Conservation (phyloP, 2,888 invertebrate genomes). For the Sphecodes monilicornis region DNA sequence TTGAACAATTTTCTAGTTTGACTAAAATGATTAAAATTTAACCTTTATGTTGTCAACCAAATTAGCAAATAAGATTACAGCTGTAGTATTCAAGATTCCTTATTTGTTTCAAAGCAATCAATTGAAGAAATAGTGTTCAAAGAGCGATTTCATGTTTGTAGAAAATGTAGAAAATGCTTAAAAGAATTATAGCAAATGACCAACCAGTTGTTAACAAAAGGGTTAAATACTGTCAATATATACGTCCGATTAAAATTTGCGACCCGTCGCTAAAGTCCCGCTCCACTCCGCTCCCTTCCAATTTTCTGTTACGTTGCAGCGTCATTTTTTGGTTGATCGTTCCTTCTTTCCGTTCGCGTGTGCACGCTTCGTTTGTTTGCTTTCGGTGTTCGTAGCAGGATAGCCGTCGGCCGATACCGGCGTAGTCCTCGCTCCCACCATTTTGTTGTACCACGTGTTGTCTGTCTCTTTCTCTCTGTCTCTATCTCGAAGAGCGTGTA, state of each 20-base stretch:
- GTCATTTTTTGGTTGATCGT: slow-evolving; percentile 67
- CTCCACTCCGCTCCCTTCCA: slow-evolving; percentile 52
- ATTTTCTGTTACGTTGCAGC: slow-evolving; percentile 73
- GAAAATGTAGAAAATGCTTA: no score
- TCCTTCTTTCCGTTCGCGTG: slow-evolving; percentile 49
- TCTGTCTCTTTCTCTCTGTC: slow-evolving; percentile 15
- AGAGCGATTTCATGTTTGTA: no score
- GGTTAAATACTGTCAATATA: not conserved
- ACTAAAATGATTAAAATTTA: no score
- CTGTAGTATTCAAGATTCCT: no score
- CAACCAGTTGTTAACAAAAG: not conserved
- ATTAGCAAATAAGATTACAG: no score
- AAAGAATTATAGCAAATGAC: not conserved
- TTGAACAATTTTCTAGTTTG: no score
- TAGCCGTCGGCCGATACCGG: not conserved
- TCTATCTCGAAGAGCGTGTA: slow-evolving; percentile 15
- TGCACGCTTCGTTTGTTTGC: slow-evolving; percentile 69
- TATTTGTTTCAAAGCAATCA: no score
- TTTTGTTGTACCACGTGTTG: slow-evolving; percentile 13
- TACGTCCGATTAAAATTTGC: not conserved
- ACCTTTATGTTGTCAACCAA: no score
- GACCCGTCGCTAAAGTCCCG: not conserved
- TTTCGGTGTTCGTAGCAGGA: slow-evolving; percentile 55
- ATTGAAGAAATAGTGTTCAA: no score
- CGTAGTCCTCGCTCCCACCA: not conserved